Evolutionary conservation across 2,113 vertebrate genomes (phyloP).

Genomic region (Pseudorectes ferrugineus): DNA sequence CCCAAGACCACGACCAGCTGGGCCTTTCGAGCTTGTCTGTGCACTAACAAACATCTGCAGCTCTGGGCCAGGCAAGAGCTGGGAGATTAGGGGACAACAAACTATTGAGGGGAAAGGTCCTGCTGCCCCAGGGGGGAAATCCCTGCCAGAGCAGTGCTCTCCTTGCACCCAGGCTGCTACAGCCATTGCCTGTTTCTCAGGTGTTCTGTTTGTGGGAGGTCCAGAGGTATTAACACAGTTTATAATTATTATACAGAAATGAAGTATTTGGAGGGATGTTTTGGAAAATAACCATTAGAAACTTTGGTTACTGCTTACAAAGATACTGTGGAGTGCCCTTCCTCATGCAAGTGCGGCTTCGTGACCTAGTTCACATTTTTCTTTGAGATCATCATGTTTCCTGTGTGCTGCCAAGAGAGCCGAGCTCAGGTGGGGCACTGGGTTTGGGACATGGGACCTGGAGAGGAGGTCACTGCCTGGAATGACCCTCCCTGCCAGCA

Average conservation of each 20-base stretch:
- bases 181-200: not conserved
- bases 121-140: not conserved
- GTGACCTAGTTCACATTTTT: not conserved
- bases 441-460: fast-evolving
- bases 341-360: not conserved
- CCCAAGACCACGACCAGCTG: not conserved
- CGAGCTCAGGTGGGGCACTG: not conserved
- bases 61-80: not conserved
- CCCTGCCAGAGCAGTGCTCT: not conserved
- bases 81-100: not conserved
- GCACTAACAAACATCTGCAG: slow-evolving; percentile 12
- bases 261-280: not conserved
- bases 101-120: not conserved
- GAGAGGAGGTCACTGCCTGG: not conserved
- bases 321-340: not conserved
- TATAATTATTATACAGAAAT: not conserved
- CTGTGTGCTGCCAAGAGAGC: not conserved
- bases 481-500: not conserved
- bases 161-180: not conserved
- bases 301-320: not conserved
- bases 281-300: not conserved
- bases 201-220: not conserved
- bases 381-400: not conserved
- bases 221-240: not conserved
- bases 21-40: not conserved